Evolutionary conservation across 1,140 invertebrate genomes (phyloP), one percentile per base, ranked within the genome.

Genomic region (Epicauta chinensis): DNA sequence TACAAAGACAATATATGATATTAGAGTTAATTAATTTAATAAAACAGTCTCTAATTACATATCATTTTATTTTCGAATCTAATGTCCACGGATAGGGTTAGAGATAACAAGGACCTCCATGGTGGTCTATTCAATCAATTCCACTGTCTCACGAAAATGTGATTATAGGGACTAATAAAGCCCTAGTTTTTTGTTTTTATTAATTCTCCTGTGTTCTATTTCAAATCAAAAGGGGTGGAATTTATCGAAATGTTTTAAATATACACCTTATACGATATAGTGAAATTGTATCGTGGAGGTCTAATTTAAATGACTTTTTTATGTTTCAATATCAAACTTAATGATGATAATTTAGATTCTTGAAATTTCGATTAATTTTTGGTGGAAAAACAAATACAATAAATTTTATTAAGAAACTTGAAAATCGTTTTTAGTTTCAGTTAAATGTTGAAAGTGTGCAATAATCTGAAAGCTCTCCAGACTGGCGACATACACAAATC

Each of bases 401-500:
- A n/a, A n/a, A n/a, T n/a, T n/a, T n/a, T n/a, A n/a, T n/a, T n/a
- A n/a, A n/a, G n/a, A n/a, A 23, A 23, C 17, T 23, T 23, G 17
- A 23, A 23, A 23, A 23, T 23, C 23, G 23, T 23, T 23, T 23
- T 23, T 3, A 23, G 23, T n/a, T n/a, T n/a, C n/a, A n/a, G n/a
- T n/a, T n/a, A n/a, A n/a, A n/a, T n/a, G n/a, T n/a, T n/a, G n/a
- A n/a, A n/a, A n/a, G n/a, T n/a, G n/a, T n/a, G n/a, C n/a, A n/a
- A n/a, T 2, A 23, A 23, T 23, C 17, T 3, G 7, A 23, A 23
- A 23, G 23, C 17, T 2, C 17, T 7, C 36, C 47, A 46, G 55
- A 54, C 55, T 40, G 54, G 39, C 55, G 54, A 53, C 58, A 45
- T 31, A 13, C 36, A 51, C 41, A 56, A 45, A 56, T 56, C 49